Evolutionary conservation across 2,113 vertebrate species (phyloP).

Genomic region (Hiodon alosoides): DNA sequence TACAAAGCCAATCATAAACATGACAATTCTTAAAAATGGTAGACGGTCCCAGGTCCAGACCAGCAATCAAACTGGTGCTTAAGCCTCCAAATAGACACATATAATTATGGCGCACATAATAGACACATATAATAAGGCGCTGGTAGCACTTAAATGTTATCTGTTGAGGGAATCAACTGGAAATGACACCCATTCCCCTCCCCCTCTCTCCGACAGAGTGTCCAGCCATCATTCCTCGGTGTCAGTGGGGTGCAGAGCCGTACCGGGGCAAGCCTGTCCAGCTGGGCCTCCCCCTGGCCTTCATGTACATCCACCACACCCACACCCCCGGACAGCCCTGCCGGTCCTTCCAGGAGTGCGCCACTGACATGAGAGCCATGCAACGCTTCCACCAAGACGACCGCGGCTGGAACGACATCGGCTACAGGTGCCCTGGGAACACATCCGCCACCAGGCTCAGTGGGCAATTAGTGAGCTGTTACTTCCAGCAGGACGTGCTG

Average conservation of each 20-base stretch:
- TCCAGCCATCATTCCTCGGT: conserved; percentile 73
- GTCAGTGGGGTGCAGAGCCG: conserved; percentile 74
- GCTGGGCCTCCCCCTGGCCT: conserved; percentile 60
- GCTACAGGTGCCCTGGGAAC: conserved; percentile 69
- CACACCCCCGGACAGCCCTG: conserved; percentile 63
- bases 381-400: conserved; percentile 77
- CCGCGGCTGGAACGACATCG: conserved; percentile 75
- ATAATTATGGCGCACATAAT: too few species aligned
- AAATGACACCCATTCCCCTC: neutral
- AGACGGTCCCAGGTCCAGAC: too few species aligned
- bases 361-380: conserved; percentile 71
- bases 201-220: conserved; percentile 58
- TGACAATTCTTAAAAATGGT: too few species aligned
- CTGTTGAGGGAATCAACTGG: too few species aligned
- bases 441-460: neutral
- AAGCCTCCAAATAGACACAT: too few species aligned
- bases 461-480: too few species aligned
- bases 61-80: too few species aligned
- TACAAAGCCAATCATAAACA: too few species aligned
- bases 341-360: conserved; percentile 58
- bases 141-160: too few species aligned
- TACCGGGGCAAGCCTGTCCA: conserved; percentile 66
- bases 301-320: conserved; percentile 82
- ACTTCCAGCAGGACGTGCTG: too few species aligned
- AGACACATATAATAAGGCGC: too few species aligned